Percentiles rank a stretch among this genome's conserved stretches.
phyloP scores from a whole-genome alignment of 2,797 vertebrate genomes.

The Sylvilagus floridanus region DNA sequence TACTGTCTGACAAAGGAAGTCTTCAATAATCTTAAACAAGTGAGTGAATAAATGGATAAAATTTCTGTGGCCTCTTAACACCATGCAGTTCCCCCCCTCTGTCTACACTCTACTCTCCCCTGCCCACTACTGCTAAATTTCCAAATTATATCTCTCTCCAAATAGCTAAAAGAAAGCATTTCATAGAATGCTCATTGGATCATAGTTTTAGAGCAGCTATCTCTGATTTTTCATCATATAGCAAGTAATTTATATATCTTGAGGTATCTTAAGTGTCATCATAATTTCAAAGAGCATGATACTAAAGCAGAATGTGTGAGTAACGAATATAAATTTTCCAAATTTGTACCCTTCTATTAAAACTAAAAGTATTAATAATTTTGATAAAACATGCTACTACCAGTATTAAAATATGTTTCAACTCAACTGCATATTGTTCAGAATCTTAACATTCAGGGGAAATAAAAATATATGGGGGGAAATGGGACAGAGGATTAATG shows the following conservation, averaged over 20 bases:
- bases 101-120: background rate
- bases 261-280: background rate
- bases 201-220: background rate
- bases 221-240: background rate
- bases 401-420: background rate
- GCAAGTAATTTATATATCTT: background rate
- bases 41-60: background rate
- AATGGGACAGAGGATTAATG: background rate
- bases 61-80: background rate
- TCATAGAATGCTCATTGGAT: background rate
- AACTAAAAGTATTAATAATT: slow-evolving; percentile 23
- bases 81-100: too few species aligned
- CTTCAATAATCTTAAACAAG: background rate
- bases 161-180: background rate
- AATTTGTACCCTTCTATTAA: background rate
- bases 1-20: background rate
- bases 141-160: background rate
- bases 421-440: background rate
- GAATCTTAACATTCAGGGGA: slow-evolving; percentile 29
- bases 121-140: background rate
- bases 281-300: background rate
- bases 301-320: background rate
- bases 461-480: background rate
- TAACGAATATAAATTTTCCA: background rate
- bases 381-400: background rate